Evolutionary conservation across 2,888 invertebrate genomes (phyloP), one percentile per base, ranked within the genome.

Genomic region (Oscheius sp.): DNA sequence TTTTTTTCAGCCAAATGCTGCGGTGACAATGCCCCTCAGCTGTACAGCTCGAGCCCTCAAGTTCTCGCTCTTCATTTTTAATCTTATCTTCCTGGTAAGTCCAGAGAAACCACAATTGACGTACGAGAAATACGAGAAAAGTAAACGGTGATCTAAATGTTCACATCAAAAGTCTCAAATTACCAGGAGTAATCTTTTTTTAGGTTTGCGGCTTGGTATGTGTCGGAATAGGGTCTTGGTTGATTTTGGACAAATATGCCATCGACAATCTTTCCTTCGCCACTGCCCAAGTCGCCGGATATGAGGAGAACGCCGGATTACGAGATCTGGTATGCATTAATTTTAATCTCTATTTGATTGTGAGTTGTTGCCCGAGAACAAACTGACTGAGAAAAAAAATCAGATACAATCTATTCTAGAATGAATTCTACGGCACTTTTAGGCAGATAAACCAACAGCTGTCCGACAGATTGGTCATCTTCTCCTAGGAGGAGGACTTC

Each of bases 21-120:
- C 20, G 59, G 59, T 59, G 59, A 59, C 59, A 56, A 85, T 85
- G 85, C 78, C 81, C 28, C 68, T 85, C 32, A 80, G 81, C 70
- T 85, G 85, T 72, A 86, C 85, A n/a, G 85, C 86, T 6, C 68
- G 83, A 17, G 78, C 80, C n/a, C 75, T 86, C 36, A 86, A 86
- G 66, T 86, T 85, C 72, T 80, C 78, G 50, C 74, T 85, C 36
- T 86, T 86, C 73, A 74, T 83, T 36, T 85, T 86, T 75, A 85
- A 85, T 72, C 71, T 86, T 41, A 76, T 86, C 36, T 85, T 85
- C 75, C 65, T 85, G 78, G 85, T 85, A 50, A 72, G 81, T 79
- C 32, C 8, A 17, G n/a, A n/a, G n/a, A n/a, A n/a, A n/a, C n/a
- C n/a, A n/a, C n/a, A n/a, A n/a, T 26, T 5, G 5, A 24, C 6